A percentile compares a stretch with the other conserved stretches of the same genome.
Conservation (phyloP, 2,888 invertebrate species). For the Cryptophagus acutangulus region DNA sequence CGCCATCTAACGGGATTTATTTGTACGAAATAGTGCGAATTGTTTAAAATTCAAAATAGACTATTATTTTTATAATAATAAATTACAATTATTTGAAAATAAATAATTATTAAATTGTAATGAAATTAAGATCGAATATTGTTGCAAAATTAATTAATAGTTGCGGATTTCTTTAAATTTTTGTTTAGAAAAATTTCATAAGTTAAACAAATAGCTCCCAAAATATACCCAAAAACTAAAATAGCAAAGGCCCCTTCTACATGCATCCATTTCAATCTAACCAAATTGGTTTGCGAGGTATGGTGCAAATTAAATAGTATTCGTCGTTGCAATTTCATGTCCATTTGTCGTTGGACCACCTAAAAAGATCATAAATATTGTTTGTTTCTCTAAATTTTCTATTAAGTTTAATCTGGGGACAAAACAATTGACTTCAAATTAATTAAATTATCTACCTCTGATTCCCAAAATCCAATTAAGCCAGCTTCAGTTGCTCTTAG, state of each 20-base stretch:
- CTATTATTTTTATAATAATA: too few species aligned
- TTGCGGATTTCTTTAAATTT: slow-evolving; percentile 1
- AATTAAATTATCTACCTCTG: slow-evolving; percentile 7
- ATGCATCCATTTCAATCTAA: slow-evolving; percentile 25
- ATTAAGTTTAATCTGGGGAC: too few species aligned
- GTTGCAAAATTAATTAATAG: too few species aligned
- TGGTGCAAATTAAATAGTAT: slow-evolving; percentile 8
- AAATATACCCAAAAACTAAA: slow-evolving; percentile 15
- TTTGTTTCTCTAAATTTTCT: too few species aligned
- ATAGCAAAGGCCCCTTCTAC: slow-evolving; percentile 32
- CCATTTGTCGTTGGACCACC: neutral
- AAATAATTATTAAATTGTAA: slow-evolving; percentile 3
- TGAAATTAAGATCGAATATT: too few species aligned
- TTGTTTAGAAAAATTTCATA: slow-evolving; percentile 30
- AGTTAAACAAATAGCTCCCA: slow-evolving; percentile 29
- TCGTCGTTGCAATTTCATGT: slow-evolving; percentile 9
- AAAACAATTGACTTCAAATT: slow-evolving; percentile 2
- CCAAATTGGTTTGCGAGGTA: neutral
- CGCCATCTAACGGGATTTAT: too few species aligned
- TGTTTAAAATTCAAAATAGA: too few species aligned
- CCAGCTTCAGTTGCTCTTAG: slow-evolving; percentile 4
- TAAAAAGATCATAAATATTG: too few species aligned
- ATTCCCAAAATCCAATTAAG: slow-evolving; percentile 2
- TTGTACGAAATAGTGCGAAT: too few species aligned
- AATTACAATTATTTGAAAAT: too few species aligned